Percentiles rank a stretch among this genome's conserved stretches.
Evolutionary conservation across 2,888 invertebrate species (phyloP).

Genomic region (Eumacrocentrus americanus): DNA sequence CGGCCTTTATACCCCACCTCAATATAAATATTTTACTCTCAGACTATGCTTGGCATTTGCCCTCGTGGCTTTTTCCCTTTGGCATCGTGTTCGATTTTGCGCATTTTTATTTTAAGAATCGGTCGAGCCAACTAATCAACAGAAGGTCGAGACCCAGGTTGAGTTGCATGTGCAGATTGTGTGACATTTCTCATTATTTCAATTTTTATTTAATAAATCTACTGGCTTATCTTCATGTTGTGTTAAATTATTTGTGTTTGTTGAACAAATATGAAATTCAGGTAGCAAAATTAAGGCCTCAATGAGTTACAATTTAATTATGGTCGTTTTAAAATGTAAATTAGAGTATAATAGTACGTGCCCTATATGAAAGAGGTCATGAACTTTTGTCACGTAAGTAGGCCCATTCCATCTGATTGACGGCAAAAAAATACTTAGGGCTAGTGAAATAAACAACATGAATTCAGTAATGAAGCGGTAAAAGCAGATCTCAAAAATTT

Average conservation of each 20-base stretch:
- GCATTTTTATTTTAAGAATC: neutral
- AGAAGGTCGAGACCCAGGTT: constrained; percentile 3
- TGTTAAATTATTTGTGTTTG: neutral
- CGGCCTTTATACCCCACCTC: neutral
- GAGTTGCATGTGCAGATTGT: neutral
- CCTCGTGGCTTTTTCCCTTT: neutral
- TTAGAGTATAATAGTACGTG: neutral
- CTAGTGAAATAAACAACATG: too few relatives aligned
- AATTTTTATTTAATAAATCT: neutral
- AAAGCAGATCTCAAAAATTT: too few relatives aligned
- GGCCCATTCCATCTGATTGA: too few relatives aligned
- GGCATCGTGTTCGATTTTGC: neutral
- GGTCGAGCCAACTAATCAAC: neutral
- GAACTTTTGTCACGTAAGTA: too few relatives aligned
- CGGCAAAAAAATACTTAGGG: too few relatives aligned
- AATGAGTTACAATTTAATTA: too few relatives aligned
- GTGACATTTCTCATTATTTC: neutral
- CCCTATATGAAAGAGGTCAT: too few relatives aligned
- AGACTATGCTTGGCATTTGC: neutral
- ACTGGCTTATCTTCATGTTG: neutral
- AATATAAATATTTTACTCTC: neutral
- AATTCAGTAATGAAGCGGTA: too few relatives aligned
- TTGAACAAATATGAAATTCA: neutral
- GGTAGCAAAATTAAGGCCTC: neutral
- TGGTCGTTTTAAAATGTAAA: neutral